Conservation (phyloP, 1,140 invertebrate species). For the Steinernema feltiae region DNA sequence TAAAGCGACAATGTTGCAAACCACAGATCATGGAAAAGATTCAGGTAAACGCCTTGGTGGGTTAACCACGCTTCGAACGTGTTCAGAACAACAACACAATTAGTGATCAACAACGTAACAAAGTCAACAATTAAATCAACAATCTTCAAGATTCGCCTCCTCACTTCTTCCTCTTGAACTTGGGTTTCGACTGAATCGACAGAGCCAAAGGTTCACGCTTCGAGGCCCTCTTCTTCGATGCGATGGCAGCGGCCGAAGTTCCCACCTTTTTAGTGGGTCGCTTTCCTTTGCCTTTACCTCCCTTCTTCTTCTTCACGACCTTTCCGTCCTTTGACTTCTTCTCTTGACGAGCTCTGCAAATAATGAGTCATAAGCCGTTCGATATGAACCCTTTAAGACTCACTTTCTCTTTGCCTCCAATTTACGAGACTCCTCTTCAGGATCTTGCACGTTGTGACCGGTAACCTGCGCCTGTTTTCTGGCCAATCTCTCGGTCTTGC, state of each 20-base stretch:
- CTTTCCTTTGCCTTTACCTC: neutral
- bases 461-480: conserved; percentile 5
- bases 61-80: neutral
- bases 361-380: neutral
- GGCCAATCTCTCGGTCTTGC: neutral
- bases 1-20: neutral
- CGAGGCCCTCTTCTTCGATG: neutral
- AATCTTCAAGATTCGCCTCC: neutral
- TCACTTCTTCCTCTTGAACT: neutral
- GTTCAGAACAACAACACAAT: neutral
- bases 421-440: neutral
- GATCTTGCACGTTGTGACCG: neutral
- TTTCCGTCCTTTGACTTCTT: neutral
- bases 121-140: conserved; percentile 2
- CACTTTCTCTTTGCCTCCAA: neutral
- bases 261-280: neutral
- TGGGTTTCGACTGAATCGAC: neutral
- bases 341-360: neutral
- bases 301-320: neutral
- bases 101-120: neutral
- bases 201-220: neutral
- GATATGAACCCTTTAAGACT: neutral
- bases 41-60: neutral
- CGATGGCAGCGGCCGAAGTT: neutral
- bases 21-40: too few relatives aligned